Percentiles rank a stretch among this genome's conserved stretches.
Conservation (phyloP, 2,113 vertebrate species). For the Thalassarche chlororhynchos region DNA sequence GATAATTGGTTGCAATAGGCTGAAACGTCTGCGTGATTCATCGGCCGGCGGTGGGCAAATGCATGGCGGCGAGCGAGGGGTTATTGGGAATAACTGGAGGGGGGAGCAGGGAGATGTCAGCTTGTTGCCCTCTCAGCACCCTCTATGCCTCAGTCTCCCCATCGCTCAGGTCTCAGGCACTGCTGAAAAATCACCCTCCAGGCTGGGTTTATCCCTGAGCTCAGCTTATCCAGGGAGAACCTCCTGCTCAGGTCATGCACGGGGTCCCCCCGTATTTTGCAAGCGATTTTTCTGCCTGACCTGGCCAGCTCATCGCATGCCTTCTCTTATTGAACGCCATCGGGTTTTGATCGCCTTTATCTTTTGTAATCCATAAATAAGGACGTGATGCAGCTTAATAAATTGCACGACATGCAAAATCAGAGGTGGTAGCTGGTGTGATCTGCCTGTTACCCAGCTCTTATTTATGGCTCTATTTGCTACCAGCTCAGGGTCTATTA, state of each 20-base stretch:
- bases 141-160: neutral
- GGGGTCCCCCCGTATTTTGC: accelerated
- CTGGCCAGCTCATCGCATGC: accelerated
- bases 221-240: neutral
- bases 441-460: accelerated
- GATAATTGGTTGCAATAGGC: neutral
- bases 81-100: neutral
- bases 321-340: accelerated
- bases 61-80: neutral
- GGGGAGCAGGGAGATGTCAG: neutral
- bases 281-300: neutral
- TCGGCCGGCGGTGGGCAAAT: accelerated
- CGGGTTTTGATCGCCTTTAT: accelerated
- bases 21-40: neutral
- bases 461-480: neutral
- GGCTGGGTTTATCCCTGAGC: neutral
- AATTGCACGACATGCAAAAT: accelerated
- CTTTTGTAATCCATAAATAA: accelerated
- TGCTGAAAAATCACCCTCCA: neutral
- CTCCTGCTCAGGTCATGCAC: accelerated
- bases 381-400: accelerated
- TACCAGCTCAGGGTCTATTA: neutral
- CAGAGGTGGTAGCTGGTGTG: accelerated
- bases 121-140: neutral
- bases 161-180: accelerated